phyloP scores from a whole-genome alignment of 1,140 invertebrate species.

The Nephila pilipes region DNA sequence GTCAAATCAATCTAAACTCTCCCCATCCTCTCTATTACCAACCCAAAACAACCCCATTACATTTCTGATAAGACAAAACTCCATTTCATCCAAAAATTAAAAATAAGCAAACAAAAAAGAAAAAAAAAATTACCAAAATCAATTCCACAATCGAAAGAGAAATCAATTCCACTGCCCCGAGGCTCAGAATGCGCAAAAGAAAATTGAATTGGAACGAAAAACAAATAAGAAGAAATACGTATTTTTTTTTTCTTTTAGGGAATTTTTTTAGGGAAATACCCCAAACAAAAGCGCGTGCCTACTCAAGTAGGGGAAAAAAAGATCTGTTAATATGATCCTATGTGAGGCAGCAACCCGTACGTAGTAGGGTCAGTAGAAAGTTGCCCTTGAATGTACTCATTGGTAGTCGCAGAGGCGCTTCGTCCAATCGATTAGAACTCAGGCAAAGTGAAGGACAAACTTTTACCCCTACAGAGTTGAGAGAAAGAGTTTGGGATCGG shows the following conservation, averaged over 20 bases:
- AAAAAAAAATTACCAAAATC: neutral
- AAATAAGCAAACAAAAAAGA: neutral
- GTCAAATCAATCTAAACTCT: neutral
- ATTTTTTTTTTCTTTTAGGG: too few relatives aligned
- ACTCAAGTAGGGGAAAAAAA: neutral
- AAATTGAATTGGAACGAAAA: neutral
- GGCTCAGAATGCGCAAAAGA: neutral
- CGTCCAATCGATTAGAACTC: constrained; percentile 36
- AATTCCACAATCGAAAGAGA: neutral
- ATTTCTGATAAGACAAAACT: neutral
- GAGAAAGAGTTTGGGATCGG: neutral
- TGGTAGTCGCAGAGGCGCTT: constrained; percentile 50
- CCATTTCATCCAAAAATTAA: neutral
- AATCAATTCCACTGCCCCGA: neutral
- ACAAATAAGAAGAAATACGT: neutral
- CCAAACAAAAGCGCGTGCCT: neutral
- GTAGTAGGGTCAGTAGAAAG: constrained; percentile 11
- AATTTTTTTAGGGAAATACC: neutral
- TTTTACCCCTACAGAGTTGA: constrained; percentile 49
- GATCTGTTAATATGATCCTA: neutral
- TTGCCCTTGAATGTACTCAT: constrained; percentile 48
- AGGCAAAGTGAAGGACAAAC: constrained; percentile 48
- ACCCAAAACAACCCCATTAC: neutral
- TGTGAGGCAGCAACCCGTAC: neutral
- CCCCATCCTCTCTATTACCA: neutral